A percentile compares a stretch with the other conserved stretches of the same genome.
Evolutionary conservation across 2,113 vertebrate genomes (phyloP).

Genomic region (Macrotus californicus): DNA sequence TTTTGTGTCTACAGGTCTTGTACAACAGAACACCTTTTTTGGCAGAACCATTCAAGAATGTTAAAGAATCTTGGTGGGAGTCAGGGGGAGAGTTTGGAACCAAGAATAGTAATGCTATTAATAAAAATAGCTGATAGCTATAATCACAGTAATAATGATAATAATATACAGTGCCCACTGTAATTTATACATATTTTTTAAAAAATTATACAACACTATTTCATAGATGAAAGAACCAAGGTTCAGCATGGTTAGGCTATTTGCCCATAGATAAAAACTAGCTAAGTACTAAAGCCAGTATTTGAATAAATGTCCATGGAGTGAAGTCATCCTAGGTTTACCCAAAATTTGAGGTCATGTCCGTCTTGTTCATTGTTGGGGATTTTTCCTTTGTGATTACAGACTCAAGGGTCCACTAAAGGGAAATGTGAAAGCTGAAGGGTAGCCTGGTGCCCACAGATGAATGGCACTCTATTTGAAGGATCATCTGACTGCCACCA

Average conservation of each 20-base stretch:
- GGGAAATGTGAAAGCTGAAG: not conserved
- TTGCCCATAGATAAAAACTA: not conserved
- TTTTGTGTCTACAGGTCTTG: not conserved
- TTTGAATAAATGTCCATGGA: not conserved
- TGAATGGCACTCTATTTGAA: not conserved
- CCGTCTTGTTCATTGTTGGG: not conserved
- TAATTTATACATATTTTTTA: not conserved
- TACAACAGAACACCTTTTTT: not conserved
- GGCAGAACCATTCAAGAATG: not conserved
- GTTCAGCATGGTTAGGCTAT: not conserved
- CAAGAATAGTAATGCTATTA: not conserved
- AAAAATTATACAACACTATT: not conserved
- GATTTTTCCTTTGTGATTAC: constrained; percentile 31
- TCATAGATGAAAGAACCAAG: not conserved
- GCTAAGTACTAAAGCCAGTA: not conserved
- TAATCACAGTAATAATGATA: not conserved
- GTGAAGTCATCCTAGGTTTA: not conserved
- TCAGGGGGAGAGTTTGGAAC: not conserved
- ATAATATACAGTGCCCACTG: not conserved
- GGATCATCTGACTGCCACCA: not conserved
- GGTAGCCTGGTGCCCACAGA: constrained; percentile 5
- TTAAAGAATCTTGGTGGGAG: not conserved
- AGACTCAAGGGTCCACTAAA: not conserved
- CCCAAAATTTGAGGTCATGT: not conserved
- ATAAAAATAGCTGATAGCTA: not conserved